phyloP scores from a whole-genome alignment of 2,797 vertebrate species.

The Artibeus lituratus region DNA sequence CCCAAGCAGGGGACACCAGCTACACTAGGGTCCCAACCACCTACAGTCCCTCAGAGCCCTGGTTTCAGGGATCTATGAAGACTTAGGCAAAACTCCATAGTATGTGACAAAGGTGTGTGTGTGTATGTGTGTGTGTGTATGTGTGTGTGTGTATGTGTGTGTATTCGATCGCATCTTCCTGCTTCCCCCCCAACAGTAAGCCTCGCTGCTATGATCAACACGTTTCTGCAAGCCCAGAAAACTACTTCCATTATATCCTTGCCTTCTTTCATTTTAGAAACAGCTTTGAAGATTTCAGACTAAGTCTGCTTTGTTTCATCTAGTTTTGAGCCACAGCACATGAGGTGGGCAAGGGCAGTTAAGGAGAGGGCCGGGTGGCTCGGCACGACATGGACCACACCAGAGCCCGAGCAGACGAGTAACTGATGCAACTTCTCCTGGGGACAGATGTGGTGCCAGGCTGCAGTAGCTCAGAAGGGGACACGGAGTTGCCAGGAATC shows the following conservation, averaged over 20 bases:
- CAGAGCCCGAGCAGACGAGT: background rate
- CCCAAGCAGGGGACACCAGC: background rate
- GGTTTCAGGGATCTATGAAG: background rate
- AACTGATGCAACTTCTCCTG: background rate
- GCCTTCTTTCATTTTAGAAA: conserved; percentile 33
- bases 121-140: background rate
- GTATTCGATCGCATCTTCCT: background rate
- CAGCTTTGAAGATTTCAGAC: background rate
- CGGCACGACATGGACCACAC: background rate
- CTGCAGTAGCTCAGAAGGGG: conserved; percentile 24
- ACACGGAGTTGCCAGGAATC: background rate
- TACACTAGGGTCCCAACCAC: background rate
- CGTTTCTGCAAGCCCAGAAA: conserved; percentile 43
- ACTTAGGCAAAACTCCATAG: background rate
- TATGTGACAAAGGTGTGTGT: background rate
- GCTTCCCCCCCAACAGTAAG: background rate
- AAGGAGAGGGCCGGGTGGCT: background rate
- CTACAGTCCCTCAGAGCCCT: background rate
- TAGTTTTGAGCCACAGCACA: background rate
- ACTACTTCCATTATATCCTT: conserved; percentile 6
- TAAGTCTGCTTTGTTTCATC: background rate
- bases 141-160: background rate
- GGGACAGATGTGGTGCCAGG: conserved; percentile 50
- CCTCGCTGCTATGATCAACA: background rate
- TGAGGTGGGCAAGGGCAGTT: background rate